These are phyloP conservation scores for Drosophila mimica DNA, from an alignment of 2,888 invertebrate genomes.

Conservation along the genomic window DNA sequence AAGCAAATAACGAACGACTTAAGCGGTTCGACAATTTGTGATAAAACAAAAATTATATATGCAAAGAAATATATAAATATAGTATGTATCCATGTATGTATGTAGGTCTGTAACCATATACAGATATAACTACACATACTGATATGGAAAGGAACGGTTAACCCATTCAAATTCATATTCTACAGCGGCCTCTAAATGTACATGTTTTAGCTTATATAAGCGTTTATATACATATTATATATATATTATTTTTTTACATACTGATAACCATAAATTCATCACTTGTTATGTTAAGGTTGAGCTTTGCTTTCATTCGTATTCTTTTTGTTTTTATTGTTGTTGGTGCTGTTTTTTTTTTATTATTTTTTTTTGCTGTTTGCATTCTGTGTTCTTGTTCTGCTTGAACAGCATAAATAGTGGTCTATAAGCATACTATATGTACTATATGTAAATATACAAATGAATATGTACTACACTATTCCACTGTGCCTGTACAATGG, in stretches of 20 bases:
- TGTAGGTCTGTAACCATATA: not conserved
- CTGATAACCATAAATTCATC: conserved; percentile 49
- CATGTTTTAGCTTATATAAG: conserved; percentile 2
- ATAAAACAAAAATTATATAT: conserved; percentile 16
- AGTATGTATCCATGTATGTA: not conserved
- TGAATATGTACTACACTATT: not conserved
- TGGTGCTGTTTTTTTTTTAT: conserved; percentile 19
- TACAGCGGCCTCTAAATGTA: conserved; percentile 1
- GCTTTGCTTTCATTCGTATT: conserved; percentile 25
- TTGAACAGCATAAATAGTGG: conserved; percentile 46
- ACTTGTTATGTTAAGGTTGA: conserved; percentile 21
- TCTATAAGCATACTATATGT: not conserved
- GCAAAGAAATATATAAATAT: not conserved
- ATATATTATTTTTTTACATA: conserved; percentile 13
- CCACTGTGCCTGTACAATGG: conserved; percentile 14
- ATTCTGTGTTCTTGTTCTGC: conserved; percentile 47
- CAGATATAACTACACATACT: conserved; percentile 6
- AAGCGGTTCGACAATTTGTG: not conserved
- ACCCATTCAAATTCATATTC: conserved; percentile 16
- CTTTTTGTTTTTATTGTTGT: not conserved
- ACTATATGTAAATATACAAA: not conserved
- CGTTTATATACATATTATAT: not conserved
- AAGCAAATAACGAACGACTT: not conserved
- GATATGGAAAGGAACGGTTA: conserved; percentile 19
- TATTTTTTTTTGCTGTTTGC: not conserved